phyloP scores from a whole-genome alignment of 1,140 invertebrate species.

The Ooceraea biroi region DNA sequence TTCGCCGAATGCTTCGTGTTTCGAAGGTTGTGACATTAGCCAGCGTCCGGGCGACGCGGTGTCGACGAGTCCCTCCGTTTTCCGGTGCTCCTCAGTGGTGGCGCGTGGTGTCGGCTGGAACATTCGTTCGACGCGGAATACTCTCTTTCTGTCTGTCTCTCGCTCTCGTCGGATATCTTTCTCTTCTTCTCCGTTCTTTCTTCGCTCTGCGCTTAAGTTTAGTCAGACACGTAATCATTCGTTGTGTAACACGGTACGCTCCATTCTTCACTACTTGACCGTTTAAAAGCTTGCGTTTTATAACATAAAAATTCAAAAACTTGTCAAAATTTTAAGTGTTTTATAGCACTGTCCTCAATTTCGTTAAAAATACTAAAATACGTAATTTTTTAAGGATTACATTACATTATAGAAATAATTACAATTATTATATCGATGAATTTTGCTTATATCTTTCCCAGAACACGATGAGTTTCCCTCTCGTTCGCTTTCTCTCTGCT shows the following conservation, averaged over 20 bases:
- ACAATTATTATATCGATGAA: not conserved
- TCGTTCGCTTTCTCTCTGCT: not conserved
- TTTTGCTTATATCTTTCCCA: not conserved
- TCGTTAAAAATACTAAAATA: too few relatives aligned
- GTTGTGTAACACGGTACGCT: not conserved
- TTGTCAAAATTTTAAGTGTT: too few relatives aligned
- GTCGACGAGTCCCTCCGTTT: conserved; percentile 33
- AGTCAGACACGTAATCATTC: conserved; percentile 28
- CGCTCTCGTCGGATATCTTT: conserved; percentile 34
- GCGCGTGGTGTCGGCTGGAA: conserved; percentile 38
- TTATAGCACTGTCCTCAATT: too few relatives aligned
- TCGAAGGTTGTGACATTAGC: conserved; percentile 31
- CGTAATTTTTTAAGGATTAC: too few relatives aligned
- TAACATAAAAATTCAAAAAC: too few relatives aligned
- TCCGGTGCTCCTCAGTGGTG: conserved; percentile 40
- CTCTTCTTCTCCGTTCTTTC: conserved; percentile 24
- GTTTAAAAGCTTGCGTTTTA: conserved; percentile 17
- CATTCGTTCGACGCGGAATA: not conserved
- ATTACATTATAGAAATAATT: too few relatives aligned
- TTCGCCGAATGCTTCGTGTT: conserved; percentile 12
- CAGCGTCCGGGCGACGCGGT: conserved; percentile 20
- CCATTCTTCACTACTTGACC: conserved; percentile 6
- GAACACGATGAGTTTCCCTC: conserved; percentile 13
- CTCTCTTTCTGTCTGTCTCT: conserved; percentile 23
- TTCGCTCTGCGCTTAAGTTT: not conserved